phyloP scores from a whole-genome alignment of 2,888 invertebrate genomes.

The Carpatolechia fugitivella region DNA sequence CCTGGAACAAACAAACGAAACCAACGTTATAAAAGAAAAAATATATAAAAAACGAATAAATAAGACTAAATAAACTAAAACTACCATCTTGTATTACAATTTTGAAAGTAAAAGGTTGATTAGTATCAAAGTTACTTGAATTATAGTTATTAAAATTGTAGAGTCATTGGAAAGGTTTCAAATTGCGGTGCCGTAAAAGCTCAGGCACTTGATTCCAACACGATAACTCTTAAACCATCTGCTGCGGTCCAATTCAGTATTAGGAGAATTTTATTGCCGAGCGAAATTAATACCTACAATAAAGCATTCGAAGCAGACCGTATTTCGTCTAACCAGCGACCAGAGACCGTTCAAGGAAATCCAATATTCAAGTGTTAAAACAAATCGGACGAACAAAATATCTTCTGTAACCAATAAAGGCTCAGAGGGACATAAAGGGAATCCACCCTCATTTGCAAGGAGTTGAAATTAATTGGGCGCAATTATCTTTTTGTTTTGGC shows the following conservation, averaged over 20 bases:
- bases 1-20: constrained; percentile 75
- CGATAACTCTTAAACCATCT: not conserved
- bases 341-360: constrained; percentile 36
- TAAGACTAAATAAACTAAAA: no score
- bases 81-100: no score
- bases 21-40: no score
- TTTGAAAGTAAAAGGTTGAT: no score
- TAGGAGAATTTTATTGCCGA: constrained; percentile 14
- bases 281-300: constrained; percentile 2
- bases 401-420: constrained; percentile 56
- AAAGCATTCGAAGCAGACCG: constrained; percentile 7
- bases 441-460: constrained; percentile 61
- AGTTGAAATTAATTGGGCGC: constrained; percentile 70
- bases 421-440: constrained; percentile 40
- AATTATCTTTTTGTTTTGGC: constrained; percentile 73
- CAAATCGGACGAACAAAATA: constrained; percentile 52
- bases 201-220: not conserved
- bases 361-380: constrained; percentile 47
- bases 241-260: not conserved
- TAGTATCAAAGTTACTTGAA: no score
- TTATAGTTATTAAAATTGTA: not conserved
- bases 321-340: constrained; percentile 22
- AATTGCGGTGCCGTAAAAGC: not conserved
- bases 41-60: no score
- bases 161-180: not conserved